A percentile compares a stretch with the other conserved stretches of the same genome.
These are phyloP conservation scores for Enteromius thamalakanensis DNA, from an alignment of 2,797 vertebrate genomes.

Conservation along the genomic window DNA sequence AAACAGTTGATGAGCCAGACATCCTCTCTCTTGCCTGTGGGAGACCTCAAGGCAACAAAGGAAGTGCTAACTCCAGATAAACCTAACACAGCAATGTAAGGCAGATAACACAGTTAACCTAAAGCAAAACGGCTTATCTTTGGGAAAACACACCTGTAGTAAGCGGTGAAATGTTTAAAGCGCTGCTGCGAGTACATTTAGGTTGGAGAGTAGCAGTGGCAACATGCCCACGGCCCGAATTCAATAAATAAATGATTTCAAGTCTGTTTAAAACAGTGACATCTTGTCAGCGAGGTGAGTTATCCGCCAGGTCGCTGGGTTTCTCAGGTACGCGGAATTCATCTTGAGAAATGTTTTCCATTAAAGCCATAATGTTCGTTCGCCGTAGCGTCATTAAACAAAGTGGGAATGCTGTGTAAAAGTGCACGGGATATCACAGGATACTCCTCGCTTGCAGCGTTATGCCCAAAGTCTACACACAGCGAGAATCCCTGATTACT, in stretches of 20 bases:
- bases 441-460: constrained; percentile 16
- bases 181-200: constrained; percentile 53
- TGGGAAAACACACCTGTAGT: constrained; percentile 60
- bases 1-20: constrained; percentile 54
- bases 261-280: constrained; percentile 54
- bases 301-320: constrained; percentile 25
- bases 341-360: constrained; percentile 36
- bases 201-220: constrained; percentile 50
- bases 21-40: constrained; percentile 50
- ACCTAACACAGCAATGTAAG: constrained; percentile 57
- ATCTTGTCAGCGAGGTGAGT: constrained; percentile 54
- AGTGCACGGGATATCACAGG: constrained; percentile 33
- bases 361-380: constrained; percentile 40
- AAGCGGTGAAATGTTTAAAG: constrained; percentile 54
- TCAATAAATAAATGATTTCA: constrained; percentile 61
- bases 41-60: constrained; percentile 52
- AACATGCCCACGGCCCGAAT: constrained; percentile 49
- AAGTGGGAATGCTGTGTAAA: constrained; percentile 5
- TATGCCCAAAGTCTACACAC: constrained; percentile 48
- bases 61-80: constrained; percentile 64
- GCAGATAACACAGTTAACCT: constrained; percentile 63
- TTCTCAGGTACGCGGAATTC: constrained; percentile 27
- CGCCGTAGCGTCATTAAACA: constrained; percentile 7
- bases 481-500: constrained; percentile 49
- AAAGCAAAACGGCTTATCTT: constrained; percentile 61